These are phyloP conservation scores for Mobula hypostoma DNA, from an alignment of 2,113 vertebrate species.

Conservation along the genomic window DNA sequence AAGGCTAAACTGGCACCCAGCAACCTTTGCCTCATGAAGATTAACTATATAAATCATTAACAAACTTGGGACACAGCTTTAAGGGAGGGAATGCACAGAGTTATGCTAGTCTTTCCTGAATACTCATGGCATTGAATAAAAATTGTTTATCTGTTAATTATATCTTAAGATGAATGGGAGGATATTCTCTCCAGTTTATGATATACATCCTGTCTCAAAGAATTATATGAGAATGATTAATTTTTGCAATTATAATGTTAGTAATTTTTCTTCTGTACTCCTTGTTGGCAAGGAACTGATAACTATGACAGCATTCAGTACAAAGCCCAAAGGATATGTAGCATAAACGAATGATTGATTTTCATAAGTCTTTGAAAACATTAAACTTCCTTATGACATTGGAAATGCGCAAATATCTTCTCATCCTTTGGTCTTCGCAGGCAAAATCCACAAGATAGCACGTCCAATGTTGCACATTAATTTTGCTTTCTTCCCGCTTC, in stretches of 20 bases:
- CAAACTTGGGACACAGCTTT: not conserved
- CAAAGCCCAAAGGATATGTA: not conserved
- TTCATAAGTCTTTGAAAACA: not conserved
- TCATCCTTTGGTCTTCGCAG: not conserved
- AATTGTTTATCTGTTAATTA: not conserved
- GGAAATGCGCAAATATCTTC: not conserved
- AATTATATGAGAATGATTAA: slow-evolving; percentile 13
- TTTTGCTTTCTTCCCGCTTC: not conserved
- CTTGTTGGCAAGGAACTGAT: not conserved
- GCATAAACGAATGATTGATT: not conserved
- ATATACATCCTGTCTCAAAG: not conserved
- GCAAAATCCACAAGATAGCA: too few species aligned
- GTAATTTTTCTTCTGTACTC: not conserved
- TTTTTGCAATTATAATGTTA: not conserved
- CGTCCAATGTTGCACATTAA: not conserved
- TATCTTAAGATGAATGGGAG: not conserved
- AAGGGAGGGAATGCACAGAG: not conserved
- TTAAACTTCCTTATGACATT: not conserved
- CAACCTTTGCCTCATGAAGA: not conserved
- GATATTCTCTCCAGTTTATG: not conserved
- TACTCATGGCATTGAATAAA: not conserved
- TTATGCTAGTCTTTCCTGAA: too few species aligned
- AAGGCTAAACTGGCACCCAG: not conserved
- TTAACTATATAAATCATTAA: not conserved
- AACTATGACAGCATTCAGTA: not conserved